Base-by-base conservation (phyloP, 2,797 vertebrate genomes). In the Tragopan temminckii region DNA sequence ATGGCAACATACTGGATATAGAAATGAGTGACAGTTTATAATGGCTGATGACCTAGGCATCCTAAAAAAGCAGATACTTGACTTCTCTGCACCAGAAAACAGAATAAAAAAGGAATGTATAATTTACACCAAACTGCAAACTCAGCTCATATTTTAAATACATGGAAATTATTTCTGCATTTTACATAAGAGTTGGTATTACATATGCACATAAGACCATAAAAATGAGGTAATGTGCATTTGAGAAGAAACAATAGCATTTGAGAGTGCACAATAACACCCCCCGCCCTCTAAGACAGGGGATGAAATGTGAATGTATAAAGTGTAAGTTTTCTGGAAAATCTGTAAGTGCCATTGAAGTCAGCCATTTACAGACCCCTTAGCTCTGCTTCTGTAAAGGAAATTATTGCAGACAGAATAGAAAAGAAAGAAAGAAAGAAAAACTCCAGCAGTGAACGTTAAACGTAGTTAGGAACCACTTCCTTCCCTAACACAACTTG, bases 231-330 rank as follows among this genome's bases (percentile, higher is more conserved):
- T 81, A 79, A 72, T 14, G 27, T 3, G 27, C 2, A n/a, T 69
- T 69, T 52, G 31, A 92, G 89, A 58, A 29, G 23, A 71, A 78
- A 89, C n/a, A n/a, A n/a, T n/a, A n/a, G n/a, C n/a, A n/a, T n/a
- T n/a, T n/a, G n/a, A n/a, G n/a, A n/a, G n/a, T 61, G 57, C 15
- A 75, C 7, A 57, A 40, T 6, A 79, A 38, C 35, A 85, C 42
- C 4, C 21, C 77, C 35, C 35, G 48, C 29, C 53, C 58, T 53
- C 23, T 40, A 80, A 45, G 20, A 74, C 13, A 77, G 1, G 7
- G 43, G 80, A 59, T 66, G 69, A 92, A 85, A 82, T 7, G 33
- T 6, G 11, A 23, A 71, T 7, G 36, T 84, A 72, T 42, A 35
- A 67, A 70, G 76, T 5, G 74, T 18, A 33, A 35, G 45, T 88